Conservation (phyloP, 2,113 vertebrate species). For the Hippoglossus stenolepis region DNA sequence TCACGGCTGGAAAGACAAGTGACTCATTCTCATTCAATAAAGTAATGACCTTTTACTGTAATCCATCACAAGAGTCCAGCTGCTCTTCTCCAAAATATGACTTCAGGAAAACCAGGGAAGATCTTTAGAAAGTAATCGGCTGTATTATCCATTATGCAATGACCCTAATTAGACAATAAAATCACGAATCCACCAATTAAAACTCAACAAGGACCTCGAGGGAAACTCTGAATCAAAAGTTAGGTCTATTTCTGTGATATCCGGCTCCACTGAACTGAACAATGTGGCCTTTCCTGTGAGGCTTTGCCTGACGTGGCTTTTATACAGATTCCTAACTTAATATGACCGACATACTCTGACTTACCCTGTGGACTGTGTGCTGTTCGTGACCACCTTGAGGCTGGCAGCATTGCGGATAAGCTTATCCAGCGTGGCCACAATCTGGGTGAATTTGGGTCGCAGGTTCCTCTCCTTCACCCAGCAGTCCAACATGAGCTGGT, state of each 20-base stretch:
- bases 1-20: conserved; percentile 8
- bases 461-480: conserved; percentile 98
- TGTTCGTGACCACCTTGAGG: conserved; percentile 95
- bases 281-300: not conserved
- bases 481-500: conserved; percentile 99
- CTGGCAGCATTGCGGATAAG: conserved; percentile 98
- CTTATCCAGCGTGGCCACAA: conserved; percentile 97
- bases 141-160: conserved; percentile 9
- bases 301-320: not conserved
- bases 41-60: conserved; percentile 14
- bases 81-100: conserved; percentile 4
- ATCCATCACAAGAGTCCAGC: not conserved
- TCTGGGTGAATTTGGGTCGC: conserved; percentile 97
- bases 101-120: conserved; percentile 6
- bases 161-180: conserved; percentile 19
- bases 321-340: conserved; percentile 16
- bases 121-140: conserved; percentile 12
- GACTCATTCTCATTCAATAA: conserved; percentile 30
- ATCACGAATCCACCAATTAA: conserved; percentile 19
- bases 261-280: not conserved
- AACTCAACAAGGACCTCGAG: conserved; percentile 4
- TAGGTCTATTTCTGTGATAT: conserved; percentile 3
- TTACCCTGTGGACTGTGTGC: conserved; percentile 94
- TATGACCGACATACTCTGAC: conserved; percentile 46
- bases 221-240: not conserved